phyloP scores from a whole-genome alignment of 2,113 vertebrate species.

The Rhagologus leucostigma region DNA sequence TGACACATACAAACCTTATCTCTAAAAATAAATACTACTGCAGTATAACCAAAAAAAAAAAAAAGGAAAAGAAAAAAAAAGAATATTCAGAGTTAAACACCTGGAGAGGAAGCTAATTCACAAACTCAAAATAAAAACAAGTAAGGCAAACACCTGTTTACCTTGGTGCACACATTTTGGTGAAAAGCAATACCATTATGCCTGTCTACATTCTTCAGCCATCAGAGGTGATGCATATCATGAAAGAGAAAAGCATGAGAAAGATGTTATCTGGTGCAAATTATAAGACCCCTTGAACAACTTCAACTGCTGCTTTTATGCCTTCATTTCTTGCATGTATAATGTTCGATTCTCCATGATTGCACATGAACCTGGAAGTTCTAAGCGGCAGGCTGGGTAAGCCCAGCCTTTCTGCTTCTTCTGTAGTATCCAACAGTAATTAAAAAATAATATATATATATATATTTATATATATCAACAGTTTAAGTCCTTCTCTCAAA shows the following conservation, averaged over 20 bases:
- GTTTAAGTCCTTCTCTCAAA: constrained; percentile 62
- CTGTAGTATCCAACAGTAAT: constrained; percentile 67
- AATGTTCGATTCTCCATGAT: constrained; percentile 59
- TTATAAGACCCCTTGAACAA: constrained; percentile 58
- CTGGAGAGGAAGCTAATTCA: constrained; percentile 71
- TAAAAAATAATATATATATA: constrained; percentile 57
- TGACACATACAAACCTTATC: constrained; percentile 73
- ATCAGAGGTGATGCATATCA: constrained; percentile 80
- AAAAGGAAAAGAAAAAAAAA: constrained; percentile 33
- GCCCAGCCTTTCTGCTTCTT: constrained; percentile 67
- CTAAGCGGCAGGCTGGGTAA: constrained; percentile 38
- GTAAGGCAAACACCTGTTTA: constrained; percentile 75
- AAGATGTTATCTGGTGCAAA: constrained; percentile 70
- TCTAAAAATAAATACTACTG: constrained; percentile 84
- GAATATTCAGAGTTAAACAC: constrained; percentile 65
- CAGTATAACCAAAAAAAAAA: constrained; percentile 65
- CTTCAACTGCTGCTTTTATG: constrained; percentile 58
- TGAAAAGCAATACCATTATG: constrained; percentile 78
- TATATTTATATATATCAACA: constrained; percentile 58
- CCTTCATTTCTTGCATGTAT: constrained; percentile 58
- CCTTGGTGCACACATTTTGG: constrained; percentile 75
- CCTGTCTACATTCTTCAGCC: constrained; percentile 94
- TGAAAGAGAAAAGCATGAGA: constrained; percentile 73
- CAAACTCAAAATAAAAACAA: constrained; percentile 62
- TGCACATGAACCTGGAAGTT: constrained; percentile 66